phyloP scores from a whole-genome alignment of 2,797 vertebrate genomes.

The Sebastes goodei region DNA sequence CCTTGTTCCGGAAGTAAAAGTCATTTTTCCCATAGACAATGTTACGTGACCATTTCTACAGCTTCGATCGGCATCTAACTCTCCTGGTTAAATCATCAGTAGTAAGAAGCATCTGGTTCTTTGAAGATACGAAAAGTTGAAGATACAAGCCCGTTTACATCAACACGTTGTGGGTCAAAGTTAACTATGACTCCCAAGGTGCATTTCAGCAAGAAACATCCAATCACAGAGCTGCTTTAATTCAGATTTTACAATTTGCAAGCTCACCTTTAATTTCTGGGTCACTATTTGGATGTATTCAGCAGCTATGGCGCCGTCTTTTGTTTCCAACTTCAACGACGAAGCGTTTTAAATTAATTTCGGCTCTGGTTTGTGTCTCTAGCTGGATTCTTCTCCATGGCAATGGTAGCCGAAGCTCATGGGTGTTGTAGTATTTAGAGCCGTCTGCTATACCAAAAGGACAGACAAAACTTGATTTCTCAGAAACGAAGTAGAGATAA shows the following conservation, averaged over 20 bases:
- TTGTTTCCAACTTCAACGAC: not conserved
- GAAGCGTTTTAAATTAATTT: not conserved
- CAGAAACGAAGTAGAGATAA: not conserved
- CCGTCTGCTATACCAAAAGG: not conserved
- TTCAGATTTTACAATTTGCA: not conserved
- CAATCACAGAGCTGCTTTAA: not conserved
- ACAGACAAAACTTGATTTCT: rapidly evolving
- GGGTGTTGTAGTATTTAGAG: too few species aligned
- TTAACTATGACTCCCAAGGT: not conserved
- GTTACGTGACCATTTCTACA: not conserved
- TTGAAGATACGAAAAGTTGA: not conserved
- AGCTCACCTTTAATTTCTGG: not conserved
- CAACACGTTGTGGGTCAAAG: not conserved
- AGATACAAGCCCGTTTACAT: not conserved
- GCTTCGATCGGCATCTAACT: not conserved
- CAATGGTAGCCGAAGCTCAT: not conserved
- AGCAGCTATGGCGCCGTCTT: not conserved
- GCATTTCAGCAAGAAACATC: not conserved
- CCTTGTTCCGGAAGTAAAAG: not conserved
- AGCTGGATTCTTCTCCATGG: not conserved
- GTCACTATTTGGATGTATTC: not conserved
- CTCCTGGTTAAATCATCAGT: not conserved
- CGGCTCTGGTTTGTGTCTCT: rapidly evolving
- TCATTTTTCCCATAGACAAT: not conserved
- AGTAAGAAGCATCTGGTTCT: not conserved